A percentile compares a stretch with the other conserved stretches of the same genome.
Conservation (phyloP, 1,140 invertebrate genomes). For the Bombus soroeensis region DNA sequence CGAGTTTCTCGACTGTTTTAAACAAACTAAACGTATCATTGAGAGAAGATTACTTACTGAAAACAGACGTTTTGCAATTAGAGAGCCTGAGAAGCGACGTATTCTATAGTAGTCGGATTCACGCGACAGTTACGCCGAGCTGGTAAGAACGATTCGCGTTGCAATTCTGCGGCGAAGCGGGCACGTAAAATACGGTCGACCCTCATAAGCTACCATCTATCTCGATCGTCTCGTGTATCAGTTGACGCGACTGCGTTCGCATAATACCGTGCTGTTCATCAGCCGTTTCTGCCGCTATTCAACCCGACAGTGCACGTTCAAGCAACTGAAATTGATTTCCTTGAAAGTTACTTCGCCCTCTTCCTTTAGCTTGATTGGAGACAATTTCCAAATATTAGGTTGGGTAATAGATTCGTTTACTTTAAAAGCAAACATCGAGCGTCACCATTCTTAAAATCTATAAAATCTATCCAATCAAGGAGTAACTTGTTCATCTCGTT, state of each 20-base stretch:
- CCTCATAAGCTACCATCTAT: conserved; percentile 55
- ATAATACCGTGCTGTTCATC: conserved; percentile 29
- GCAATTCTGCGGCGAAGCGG: background rate
- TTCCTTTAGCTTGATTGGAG: conserved; percentile 7
- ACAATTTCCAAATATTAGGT: background rate
- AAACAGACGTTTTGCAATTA: conserved; percentile 6
- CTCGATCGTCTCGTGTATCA: conserved; percentile 39
- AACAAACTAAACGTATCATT: too few species aligned
- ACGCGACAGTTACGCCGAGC: background rate
- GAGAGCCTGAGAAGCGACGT: background rate
- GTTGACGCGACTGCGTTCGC: conserved; percentile 40
- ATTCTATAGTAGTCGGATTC: background rate
- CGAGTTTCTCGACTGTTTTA: background rate
- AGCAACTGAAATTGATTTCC: conserved; percentile 18
- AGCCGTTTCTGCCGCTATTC: conserved; percentile 24
- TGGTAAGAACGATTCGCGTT: background rate
- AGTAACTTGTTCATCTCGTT: too few species aligned
- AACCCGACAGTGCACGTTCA: background rate
- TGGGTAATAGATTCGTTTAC: background rate
- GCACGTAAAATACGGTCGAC: conserved; percentile 47
- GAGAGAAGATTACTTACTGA: background rate
- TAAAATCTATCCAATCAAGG: too few species aligned
- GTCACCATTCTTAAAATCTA: too few species aligned
- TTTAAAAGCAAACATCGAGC: background rate
- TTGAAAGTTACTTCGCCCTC: background rate